Evolutionary conservation across 2,888 invertebrate genomes (phyloP).

Genomic region (Campoplex capitator): DNA sequence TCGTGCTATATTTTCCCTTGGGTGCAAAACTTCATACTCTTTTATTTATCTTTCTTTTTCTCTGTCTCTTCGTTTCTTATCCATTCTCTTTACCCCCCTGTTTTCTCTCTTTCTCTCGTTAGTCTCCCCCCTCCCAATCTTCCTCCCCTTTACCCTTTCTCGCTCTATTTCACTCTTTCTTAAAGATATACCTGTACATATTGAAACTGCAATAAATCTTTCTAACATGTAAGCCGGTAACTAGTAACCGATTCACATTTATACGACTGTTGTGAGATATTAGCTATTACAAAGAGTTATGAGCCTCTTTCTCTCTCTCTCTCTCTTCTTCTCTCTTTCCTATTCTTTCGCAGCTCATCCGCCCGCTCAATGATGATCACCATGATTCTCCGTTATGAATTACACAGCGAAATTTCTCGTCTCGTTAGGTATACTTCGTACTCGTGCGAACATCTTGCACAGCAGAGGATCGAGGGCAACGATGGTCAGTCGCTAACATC

Average conservation of each 20-base stretch:
- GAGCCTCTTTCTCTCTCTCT: constrained; percentile 59
- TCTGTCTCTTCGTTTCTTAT: constrained; percentile 51
- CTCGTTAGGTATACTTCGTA: constrained; percentile 50
- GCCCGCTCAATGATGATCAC: constrained; percentile 55
- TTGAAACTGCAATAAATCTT: constrained; percentile 80
- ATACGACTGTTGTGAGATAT: constrained; percentile 82
- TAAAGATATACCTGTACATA: constrained; percentile 48
- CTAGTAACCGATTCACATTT: constrained; percentile 83
- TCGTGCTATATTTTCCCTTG: constrained; percentile 61
- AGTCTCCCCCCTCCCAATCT: constrained; percentile 18
- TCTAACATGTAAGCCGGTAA: constrained; percentile 81
- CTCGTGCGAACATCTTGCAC: background rate
- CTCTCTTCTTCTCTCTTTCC: constrained; percentile 35
- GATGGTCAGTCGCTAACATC: background rate
- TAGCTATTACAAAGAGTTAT: constrained; percentile 83
- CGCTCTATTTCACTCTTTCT: constrained; percentile 43
- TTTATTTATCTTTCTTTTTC: constrained; percentile 66
- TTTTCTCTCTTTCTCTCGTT: constrained; percentile 9
- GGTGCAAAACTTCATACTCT: constrained; percentile 65
- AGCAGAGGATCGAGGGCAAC: background rate
- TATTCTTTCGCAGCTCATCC: constrained; percentile 32
- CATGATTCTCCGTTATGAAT: constrained; percentile 76
- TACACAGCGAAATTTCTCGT: constrained; percentile 66
- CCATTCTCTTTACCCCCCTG: constrained; percentile 43
- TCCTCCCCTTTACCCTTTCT: constrained; percentile 34